Conservation (phyloP, 2,888 invertebrate species). For the Leistus spinibarbis region DNA sequence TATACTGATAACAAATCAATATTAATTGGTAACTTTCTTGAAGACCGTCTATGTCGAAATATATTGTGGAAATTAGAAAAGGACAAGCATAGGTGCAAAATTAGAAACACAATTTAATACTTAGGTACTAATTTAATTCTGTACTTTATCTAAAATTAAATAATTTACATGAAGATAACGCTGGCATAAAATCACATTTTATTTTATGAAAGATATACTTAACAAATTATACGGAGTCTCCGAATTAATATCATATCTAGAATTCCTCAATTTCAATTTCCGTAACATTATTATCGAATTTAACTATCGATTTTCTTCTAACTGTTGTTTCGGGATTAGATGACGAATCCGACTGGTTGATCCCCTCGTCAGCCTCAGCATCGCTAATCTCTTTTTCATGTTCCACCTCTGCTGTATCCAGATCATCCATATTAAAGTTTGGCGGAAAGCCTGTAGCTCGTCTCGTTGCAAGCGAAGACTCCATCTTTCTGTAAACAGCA, state of each 20-base stretch:
- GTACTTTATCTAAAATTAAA: no score
- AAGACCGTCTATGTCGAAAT: no score
- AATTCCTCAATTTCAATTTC: slow-evolving; percentile 58
- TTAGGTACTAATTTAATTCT: no score
- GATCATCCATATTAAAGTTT: slow-evolving; percentile 42
- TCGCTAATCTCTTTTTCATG: not conserved
- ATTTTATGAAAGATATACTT: no score
- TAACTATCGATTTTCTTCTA: slow-evolving; percentile 61
- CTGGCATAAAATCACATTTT: no score
- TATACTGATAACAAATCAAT: no score
- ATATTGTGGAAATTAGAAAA: no score
- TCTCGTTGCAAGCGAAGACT: slow-evolving; percentile 31
- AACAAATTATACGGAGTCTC: not conserved
- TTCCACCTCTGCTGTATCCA: slow-evolving; percentile 19
- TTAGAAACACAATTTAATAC: no score
- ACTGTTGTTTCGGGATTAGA: slow-evolving; percentile 35
- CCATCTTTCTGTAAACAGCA: not conserved
- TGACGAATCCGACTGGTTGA: not conserved
- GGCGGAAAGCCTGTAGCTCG: slow-evolving; percentile 47
- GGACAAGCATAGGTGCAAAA: no score
- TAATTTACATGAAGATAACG: no score
- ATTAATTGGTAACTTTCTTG: no score
- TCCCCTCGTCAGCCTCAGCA: not conserved
- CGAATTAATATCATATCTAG: slow-evolving; percentile 32
- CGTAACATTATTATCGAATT: slow-evolving; percentile 64